A percentile compares a stretch with the other conserved stretches of the same genome.
These are phyloP conservation scores for Drosophila eohydei DNA, from an alignment of 2,888 invertebrate genomes.

Conservation along the genomic window DNA sequence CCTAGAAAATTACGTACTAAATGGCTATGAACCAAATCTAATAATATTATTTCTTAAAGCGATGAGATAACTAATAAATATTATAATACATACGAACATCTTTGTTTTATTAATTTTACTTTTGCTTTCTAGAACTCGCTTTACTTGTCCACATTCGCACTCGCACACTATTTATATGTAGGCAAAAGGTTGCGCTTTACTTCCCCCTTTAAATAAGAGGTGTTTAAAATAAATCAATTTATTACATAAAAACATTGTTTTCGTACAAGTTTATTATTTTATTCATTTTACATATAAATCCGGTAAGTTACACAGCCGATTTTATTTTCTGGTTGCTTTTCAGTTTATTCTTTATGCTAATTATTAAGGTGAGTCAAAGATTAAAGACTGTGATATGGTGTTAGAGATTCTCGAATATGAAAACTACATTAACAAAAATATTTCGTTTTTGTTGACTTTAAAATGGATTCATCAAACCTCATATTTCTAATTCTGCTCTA, in stretches of 20 bases:
- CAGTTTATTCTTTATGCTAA: background rate
- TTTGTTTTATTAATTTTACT: too few relatives aligned
- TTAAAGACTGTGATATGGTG: background rate
- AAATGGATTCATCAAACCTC: background rate
- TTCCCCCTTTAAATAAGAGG: too few relatives aligned
- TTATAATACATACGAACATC: too few relatives aligned
- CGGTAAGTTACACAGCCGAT: background rate
- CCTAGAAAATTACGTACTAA: too few relatives aligned
- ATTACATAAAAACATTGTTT: background rate
- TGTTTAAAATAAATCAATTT: too few relatives aligned
- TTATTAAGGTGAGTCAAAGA: background rate
- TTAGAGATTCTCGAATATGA: background rate
- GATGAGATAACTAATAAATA: too few relatives aligned
- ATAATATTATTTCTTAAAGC: too few relatives aligned
- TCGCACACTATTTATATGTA: too few relatives aligned
- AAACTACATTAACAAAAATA: background rate
- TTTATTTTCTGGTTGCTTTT: background rate
- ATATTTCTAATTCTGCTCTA: background rate
- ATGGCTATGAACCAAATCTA: too few relatives aligned
- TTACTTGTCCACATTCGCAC: too few relatives aligned
- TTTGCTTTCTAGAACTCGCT: too few relatives aligned
- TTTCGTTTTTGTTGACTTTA: background rate
- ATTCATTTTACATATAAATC: background rate
- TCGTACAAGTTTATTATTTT: background rate
- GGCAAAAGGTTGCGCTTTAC: too few relatives aligned